Base-by-base conservation (phyloP, 1,140 invertebrate genomes). In the Zelostemma sp. region DNA sequence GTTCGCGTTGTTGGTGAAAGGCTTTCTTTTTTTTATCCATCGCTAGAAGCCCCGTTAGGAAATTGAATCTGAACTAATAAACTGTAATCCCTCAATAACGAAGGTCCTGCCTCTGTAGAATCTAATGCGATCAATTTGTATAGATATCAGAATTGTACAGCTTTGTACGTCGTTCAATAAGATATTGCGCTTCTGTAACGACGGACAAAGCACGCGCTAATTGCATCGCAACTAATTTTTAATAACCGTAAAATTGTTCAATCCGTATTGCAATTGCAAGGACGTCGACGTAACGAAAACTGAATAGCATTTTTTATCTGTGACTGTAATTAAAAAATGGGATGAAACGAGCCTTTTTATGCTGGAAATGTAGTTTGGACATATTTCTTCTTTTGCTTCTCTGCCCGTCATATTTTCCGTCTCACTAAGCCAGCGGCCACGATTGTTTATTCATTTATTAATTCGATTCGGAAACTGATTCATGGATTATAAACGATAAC, bases 41-140 rank as follows among this genome's bases (percentile, higher is more conserved):
- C 2, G 28, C 8, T 41, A 15, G 15, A 46, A 49, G 31, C 28
- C 47, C 21, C 33, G 41, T 56, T 33, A 12, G 40, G 25, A 53
- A 53, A 65, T 58, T 65, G 71, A 63, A 77, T 79, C 65, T 55
- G 62, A 75, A 82, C 84, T 86, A 86, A 86, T 85, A 85, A 86
- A 86, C 79, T 77, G 81, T 86, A 86, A 86, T 86, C 84, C 83
- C 72, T 76, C 81, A 81, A 82, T 86, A 87, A 87, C 81, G 85
- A 86, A 80, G 74, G 73, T 76, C 72, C 75, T 49, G 68, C 73
- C 74, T 70, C 61, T 68, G 66, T 75, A 21, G 72, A 66, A 68
- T 74, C 65, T 68, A 75, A 80, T 80, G 73, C 72, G 71, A 78
- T 73, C 77, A 71, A 41, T 51, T 50, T 60, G 14, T 53, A 40